Evolutionary conservation across 2,113 vertebrate genomes (phyloP), one percentile per base, ranked within the genome.

Genomic region (Corythaeola cristata): DNA sequence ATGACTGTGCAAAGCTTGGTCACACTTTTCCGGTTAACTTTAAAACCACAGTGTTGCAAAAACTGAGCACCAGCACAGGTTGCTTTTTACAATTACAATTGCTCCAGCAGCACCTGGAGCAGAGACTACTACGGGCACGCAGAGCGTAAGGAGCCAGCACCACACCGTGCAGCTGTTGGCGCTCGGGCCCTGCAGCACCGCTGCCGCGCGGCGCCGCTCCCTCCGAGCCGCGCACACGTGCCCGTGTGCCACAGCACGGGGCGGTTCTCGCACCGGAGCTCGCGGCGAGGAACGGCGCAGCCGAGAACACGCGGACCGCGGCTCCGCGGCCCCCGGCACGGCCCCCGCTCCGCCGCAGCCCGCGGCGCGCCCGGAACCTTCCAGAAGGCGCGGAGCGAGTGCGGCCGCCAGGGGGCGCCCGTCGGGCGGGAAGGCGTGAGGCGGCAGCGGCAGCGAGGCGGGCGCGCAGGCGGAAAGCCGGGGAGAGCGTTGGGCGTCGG

Each of bases 91-190:
- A 44, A 39, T 39, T 39, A 39, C 39, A 39, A 11, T 39, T 11
- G 22, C 62, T 63, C 4, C 21, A 16, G 58, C 39, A 41, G 4
- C 44, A 55, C 12, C 49, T 24, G 67, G 39, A 39, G 27, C 58
- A 52, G 71, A 56, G 79, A 10, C 55, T 33, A 7, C 33, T 2
- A 0, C 0, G 5, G 59, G 24, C 10, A 8, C 1, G 0, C 13
- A 19, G 11, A 15, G 8, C 0, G 3, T 2, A 1, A 35, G 56
- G 21, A 60, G 35, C 3, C 39, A 16, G 2, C 30, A 7, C 11
- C 44, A 3, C 0, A 1, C 58, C 12, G 39, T 39, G 49, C 3
- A 16, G 60, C 41, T 28, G 24, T 15, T 12, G 6, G 39, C 27
- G 0, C n/a, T 2, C 2, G 28, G 64, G 35, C 55, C 39, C 39